phyloP scores from a whole-genome alignment of 1,140 invertebrate genomes.

The Papilio aristodemus region DNA sequence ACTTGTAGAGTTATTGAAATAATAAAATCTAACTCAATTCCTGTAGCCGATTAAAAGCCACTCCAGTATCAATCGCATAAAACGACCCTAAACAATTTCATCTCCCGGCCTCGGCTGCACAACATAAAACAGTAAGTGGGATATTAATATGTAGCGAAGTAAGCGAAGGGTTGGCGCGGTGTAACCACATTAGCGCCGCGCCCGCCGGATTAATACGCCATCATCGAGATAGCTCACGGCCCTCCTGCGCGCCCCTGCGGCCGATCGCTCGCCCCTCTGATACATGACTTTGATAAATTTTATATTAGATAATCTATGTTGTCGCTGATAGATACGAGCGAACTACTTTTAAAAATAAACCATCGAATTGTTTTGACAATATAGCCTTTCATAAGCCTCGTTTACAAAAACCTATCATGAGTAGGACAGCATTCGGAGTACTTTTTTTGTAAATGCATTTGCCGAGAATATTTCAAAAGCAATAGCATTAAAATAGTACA shows the following conservation, averaged over 20 bases:
- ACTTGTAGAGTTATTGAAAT: not conserved
- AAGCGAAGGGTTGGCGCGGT: constrained; percentile 1
- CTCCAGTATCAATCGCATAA: not conserved
- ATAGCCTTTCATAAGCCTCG: too few species aligned
- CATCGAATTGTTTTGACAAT: too few species aligned
- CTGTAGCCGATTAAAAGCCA: not conserved
- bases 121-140: constrained; percentile 67
- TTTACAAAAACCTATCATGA: too few species aligned
- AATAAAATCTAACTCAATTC: constrained; percentile 41
- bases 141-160: constrained; percentile 52
- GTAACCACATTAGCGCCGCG: constrained; percentile 52
- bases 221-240: constrained; percentile 60
- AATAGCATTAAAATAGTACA: not conserved
- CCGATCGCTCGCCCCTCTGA: not conserved
- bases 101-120: constrained; percentile 53
- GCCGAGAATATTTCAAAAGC: not conserved
- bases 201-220: constrained; percentile 67
- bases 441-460: too few species aligned
- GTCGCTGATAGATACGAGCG: too few species aligned
- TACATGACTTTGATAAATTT: constrained; percentile 49
- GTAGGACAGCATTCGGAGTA: too few species aligned
- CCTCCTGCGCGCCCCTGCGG: not conserved
- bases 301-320: constrained; percentile 36
- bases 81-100: constrained; percentile 71
- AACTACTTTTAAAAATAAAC: too few species aligned